Base-by-base conservation (phyloP, 1,140 invertebrate species). In the Drosophila subpulchrella region DNA sequence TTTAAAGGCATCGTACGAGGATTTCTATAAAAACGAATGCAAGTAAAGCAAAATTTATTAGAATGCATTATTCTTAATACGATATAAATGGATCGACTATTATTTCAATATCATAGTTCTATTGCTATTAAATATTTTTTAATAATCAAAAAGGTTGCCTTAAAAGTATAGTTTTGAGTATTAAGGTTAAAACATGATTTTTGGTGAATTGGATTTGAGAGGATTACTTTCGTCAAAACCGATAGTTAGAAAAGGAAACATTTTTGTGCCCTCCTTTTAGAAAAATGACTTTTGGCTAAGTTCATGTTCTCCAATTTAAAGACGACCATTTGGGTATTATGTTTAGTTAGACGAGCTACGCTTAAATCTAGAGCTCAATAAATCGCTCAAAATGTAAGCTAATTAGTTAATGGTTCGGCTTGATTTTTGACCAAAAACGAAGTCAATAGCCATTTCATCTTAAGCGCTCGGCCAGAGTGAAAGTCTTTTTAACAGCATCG, bases 371-470 rank as follows among this genome's bases (percentile, higher is more conserved):
- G 47, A 66, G 65, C 67, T 71, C 51, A 71, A 71, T 71, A 71
- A 71, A 71, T 71, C 51, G 67, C 34, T 71, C 65, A 82, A 71
- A 82, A 67, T 66, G 75, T 79, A 84, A 79, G 81, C 72, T 85
- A 84, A 84, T 84, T 80, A 84, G 78, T 74, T 85, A 84, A 85
- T 84, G 81, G 77, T 81, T 86, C 63, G 44, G 47, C 51, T 86
- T 81, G 78, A 81, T 84, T 86, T 85, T 84, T 86, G 74, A 56
- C 82, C 67, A 81, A 61, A 67, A 77, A 78, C 24, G 51, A 62
- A 86, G 82, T 86, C 82, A 78, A 85, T 78, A 81, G 68, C 70
- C 82, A 85, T 81, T 85, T 86, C 78, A 84, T 83, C 75, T 83
- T 60, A 62, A 36, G 72, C 72, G 80, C 61, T 62, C 42, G 42